These are phyloP conservation scores for Enteromius treurensis DNA, from an alignment of 2,797 vertebrate species.

Conservation along the genomic window DNA sequence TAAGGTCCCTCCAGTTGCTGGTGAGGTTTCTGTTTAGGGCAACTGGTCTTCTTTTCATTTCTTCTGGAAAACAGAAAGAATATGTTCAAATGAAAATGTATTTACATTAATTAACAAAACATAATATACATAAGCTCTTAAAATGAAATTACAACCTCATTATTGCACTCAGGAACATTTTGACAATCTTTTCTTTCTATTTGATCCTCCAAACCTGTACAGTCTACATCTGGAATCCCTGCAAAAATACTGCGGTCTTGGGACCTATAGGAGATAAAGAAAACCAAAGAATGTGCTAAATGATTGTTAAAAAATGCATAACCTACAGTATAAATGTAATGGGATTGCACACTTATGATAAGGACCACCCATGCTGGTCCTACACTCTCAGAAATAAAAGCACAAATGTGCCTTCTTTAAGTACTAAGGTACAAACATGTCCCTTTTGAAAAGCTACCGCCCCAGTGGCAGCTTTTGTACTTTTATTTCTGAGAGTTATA, in stretches of 20 bases:
- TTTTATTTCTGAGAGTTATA: no score
- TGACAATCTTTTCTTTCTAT: neutral
- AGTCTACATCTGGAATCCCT: conserved; percentile 29
- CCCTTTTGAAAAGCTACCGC: no score
- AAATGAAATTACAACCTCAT: neutral
- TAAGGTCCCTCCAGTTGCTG: neutral
- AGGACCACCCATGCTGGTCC: no score
- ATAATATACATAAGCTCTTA: neutral
- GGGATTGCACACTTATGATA: neutral
- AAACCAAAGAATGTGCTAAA: neutral
- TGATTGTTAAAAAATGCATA: neutral
- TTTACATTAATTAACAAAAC: neutral
- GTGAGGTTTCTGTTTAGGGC: neutral
- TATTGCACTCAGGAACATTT: conserved; percentile 52
- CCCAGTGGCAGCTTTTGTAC: no score
- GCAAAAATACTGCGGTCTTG: neutral
- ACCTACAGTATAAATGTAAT: neutral
- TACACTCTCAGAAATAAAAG: no score
- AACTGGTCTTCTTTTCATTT: neutral
- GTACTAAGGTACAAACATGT: no score
- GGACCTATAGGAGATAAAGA: neutral
- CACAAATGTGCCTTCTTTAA: no score
- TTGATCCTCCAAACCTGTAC: neutral
- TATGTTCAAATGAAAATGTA: neutral
- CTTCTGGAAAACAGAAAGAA: neutral